Evolutionary conservation across 1,140 invertebrate genomes (phyloP).

Genomic region (Drosophila mojavensis): DNA sequence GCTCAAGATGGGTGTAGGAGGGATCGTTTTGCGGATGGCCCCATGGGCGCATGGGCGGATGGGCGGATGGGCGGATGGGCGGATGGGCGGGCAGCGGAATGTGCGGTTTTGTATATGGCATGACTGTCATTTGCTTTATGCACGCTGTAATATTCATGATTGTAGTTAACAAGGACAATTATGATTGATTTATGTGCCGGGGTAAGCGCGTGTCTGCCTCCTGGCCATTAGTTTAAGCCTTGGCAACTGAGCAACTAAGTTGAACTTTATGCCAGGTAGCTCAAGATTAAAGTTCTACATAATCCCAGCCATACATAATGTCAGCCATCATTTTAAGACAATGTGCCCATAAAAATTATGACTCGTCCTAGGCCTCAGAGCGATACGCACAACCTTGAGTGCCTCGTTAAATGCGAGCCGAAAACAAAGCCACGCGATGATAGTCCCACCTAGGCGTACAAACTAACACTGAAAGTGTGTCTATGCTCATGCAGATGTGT

Average conservation of each 20-base stretch:
- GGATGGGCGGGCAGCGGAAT: neutral
- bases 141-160: conserved; percentile 77
- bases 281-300: conserved; percentile 36
- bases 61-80: neutral
- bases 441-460: conserved; percentile 38
- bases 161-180: conserved; percentile 81
- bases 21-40: neutral
- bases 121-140: conserved; percentile 81
- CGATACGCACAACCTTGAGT: conserved; percentile 56
- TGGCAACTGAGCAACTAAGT: conserved; percentile 40
- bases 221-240: conserved; percentile 37
- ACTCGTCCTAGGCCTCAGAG: conserved; percentile 31
- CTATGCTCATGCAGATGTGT: conserved; percentile 8
- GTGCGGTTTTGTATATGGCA: conserved; percentile 58
- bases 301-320: conserved; percentile 37
- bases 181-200: conserved; percentile 74
- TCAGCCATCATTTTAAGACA: conserved; percentile 43
- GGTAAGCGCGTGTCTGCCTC: conserved; percentile 33
- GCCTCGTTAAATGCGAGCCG: conserved; percentile 63
- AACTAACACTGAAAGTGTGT: conserved; percentile 59
- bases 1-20: neutral
- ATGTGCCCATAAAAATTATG: conserved; percentile 57
- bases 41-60: neutral
- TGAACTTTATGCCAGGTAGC: conserved; percentile 65
- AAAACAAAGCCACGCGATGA: conserved; percentile 28